A percentile compares a stretch with the other conserved stretches of the same genome.
Conservation (phyloP, 2,888 invertebrate genomes). For the Gymnosoma rotundatum region DNA sequence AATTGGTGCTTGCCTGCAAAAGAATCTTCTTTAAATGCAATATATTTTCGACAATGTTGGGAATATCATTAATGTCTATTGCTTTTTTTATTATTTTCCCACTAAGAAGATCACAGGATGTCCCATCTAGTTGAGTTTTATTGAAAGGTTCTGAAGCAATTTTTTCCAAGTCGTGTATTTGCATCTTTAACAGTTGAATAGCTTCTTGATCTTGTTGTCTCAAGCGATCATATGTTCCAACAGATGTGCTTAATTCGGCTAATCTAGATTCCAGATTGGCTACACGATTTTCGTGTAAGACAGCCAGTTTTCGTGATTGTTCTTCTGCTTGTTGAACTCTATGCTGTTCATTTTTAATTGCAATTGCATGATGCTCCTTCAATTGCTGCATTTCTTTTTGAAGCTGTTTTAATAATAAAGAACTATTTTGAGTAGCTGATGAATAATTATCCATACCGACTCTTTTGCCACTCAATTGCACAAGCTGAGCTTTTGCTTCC, state of each 20-base stretch:
- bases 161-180: slow-evolving; percentile 76
- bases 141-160: slow-evolving; percentile 59
- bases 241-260: slow-evolving; percentile 90
- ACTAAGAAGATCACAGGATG: background rate
- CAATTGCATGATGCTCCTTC: slow-evolving; percentile 87
- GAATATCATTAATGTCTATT: slow-evolving; percentile 81
- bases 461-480: slow-evolving; percentile 84
- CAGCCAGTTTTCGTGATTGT: slow-evolving; percentile 86
- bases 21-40: slow-evolving; percentile 85
- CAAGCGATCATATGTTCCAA: slow-evolving; percentile 89
- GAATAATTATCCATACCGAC: slow-evolving; percentile 7
- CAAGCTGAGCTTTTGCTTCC: slow-evolving; percentile 85
- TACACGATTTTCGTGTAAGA: slow-evolving; percentile 89
- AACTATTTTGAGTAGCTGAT: slow-evolving; percentile 82
- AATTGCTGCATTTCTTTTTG: slow-evolving; percentile 89
- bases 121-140: slow-evolving; percentile 74
- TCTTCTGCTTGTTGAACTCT: slow-evolving; percentile 89
- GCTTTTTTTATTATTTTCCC: slow-evolving; percentile 3
- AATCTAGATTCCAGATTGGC: slow-evolving; percentile 89
- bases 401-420: slow-evolving; percentile 84
- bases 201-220: slow-evolving; percentile 88
- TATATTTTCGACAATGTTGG: slow-evolving; percentile 86
- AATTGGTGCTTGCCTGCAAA: slow-evolving; percentile 84
- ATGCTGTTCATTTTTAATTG: slow-evolving; percentile 89
- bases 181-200: slow-evolving; percentile 85